Evolutionary conservation across 2,113 vertebrate species (phyloP).

Genomic region (Echinops telfairi): DNA sequence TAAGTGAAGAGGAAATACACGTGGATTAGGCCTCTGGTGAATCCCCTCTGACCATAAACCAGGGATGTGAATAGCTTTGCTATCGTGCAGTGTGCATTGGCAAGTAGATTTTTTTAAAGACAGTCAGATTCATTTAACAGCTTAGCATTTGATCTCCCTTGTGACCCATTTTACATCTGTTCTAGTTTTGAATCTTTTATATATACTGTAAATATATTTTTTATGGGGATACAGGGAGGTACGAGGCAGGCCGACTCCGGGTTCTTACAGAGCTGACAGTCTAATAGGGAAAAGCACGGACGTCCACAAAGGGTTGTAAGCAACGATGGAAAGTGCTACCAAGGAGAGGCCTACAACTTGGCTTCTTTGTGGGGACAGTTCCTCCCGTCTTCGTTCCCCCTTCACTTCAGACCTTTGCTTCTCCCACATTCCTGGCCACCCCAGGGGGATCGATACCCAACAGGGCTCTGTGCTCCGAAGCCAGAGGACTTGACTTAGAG

Average conservation of each 20-base stretch:
- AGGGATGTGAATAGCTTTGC: no score
- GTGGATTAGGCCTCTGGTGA: no score
- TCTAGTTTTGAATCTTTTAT: no score
- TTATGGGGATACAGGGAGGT: not conserved
- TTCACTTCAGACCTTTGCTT: conserved; percentile 15
- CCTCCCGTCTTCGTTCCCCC: not conserved
- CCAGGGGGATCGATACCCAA: no score
- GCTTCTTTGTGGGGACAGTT: not conserved
- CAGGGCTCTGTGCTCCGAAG: not conserved
- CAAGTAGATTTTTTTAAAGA: no score
- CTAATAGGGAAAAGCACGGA: not conserved
- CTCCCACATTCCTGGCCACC: not conserved
- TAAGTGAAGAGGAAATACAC: no score
- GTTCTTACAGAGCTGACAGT: not conserved
- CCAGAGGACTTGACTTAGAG: not conserved
- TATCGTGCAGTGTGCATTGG: no score
- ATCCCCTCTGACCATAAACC: no score
- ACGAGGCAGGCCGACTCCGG: not conserved
- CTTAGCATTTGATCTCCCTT: no score
- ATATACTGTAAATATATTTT: no score
- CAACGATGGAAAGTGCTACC: not conserved
- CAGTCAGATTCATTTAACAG: no score
- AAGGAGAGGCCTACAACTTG: not conserved
- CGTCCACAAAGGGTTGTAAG: not conserved
- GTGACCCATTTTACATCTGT: no score